Evolutionary conservation across 2,113 vertebrate species (phyloP).

Genomic region (Nycticebus coucang): DNA sequence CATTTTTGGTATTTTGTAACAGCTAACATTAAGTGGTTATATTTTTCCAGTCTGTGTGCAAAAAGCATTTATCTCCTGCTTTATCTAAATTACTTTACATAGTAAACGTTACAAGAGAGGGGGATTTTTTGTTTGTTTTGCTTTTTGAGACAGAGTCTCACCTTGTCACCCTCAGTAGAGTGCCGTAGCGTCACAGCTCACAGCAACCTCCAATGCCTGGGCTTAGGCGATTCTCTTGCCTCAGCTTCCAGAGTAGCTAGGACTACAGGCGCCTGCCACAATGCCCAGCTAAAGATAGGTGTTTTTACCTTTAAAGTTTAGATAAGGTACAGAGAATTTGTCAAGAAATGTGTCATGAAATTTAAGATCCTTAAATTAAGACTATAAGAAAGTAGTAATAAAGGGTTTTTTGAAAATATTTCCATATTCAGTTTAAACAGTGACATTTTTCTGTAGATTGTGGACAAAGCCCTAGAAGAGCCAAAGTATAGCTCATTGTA

Average conservation of each 20-base stretch:
- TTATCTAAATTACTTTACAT: not conserved
- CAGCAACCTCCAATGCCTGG: too few species aligned
- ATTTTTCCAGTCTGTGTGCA: not conserved
- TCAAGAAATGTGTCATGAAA: not conserved
- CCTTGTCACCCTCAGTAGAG: too few species aligned
- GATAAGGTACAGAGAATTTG: not conserved
- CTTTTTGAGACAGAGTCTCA: too few species aligned
- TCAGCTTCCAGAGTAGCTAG: too few species aligned
- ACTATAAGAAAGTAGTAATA: not conserved
- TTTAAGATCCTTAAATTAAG: not conserved
- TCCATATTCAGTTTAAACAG: not conserved
- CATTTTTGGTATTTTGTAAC: not conserved
- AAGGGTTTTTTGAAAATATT: not conserved
- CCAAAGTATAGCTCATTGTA: slow-evolving; percentile 99
- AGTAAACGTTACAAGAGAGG: not conserved
- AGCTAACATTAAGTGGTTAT: not conserved
- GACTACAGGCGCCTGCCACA: too few species aligned
- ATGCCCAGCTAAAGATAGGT: not conserved
- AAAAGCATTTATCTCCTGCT: not conserved
- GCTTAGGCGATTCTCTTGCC: too few species aligned
- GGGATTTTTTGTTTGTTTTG: too few species aligned
- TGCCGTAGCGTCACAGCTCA: too few species aligned
- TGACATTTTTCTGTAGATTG: slow-evolving; percentile 88
- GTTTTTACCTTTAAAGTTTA: not conserved
- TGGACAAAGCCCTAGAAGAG: slow-evolving; percentile 99